These are phyloP conservation scores for Equus przewalskii DNA, from an alignment of 2,113 vertebrate genomes.

Conservation along the genomic window DNA sequence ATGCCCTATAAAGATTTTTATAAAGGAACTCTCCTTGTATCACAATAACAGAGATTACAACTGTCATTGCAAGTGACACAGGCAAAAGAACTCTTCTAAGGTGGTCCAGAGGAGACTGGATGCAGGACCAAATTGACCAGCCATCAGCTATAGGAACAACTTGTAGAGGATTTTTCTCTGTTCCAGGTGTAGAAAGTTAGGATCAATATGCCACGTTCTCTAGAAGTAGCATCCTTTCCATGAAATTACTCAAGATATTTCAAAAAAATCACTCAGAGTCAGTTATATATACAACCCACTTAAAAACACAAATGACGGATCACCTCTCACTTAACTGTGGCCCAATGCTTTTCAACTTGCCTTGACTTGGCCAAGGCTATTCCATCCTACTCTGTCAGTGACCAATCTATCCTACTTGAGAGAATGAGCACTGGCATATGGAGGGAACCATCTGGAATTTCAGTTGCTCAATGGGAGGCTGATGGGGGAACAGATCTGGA, in stretches of 20 bases:
- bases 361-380: slow-evolving; percentile 24
- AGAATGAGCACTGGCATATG: slow-evolving; percentile 78
- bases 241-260: neutral
- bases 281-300: neutral
- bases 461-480: slow-evolving; percentile 80
- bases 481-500: slow-evolving; percentile 82
- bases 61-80: neutral
- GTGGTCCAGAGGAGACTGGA: neutral
- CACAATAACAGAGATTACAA: neutral
- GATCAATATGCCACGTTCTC: neutral
- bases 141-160: neutral
- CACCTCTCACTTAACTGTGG: neutral
- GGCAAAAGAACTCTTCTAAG: neutral
- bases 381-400: slow-evolving; percentile 64
- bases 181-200: neutral
- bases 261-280: slow-evolving; percentile 29
- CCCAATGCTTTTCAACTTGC: neutral
- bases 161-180: neutral
- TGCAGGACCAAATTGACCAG: neutral
- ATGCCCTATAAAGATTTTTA: neutral
- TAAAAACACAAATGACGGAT: neutral
- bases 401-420: slow-evolving; percentile 81
- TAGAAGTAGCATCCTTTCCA: neutral
- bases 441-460: slow-evolving; percentile 84
- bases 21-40: neutral